A percentile compares a stretch with the other conserved stretches of the same genome.
Conservation (phyloP, 1,140 invertebrate species). For the Steinernema khuongi region DNA sequence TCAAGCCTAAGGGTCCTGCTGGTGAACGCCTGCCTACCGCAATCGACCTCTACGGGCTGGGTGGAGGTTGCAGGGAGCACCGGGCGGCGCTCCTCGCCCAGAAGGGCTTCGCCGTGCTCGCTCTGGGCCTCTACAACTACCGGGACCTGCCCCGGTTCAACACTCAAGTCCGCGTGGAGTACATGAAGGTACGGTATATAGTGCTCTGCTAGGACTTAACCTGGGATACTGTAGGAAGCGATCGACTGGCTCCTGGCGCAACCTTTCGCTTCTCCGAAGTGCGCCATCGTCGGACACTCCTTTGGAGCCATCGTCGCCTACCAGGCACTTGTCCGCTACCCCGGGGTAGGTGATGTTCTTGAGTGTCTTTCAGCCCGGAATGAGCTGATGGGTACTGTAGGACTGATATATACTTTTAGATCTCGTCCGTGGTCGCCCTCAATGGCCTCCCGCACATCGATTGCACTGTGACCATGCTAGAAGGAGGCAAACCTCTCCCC, state of each 20-base stretch:
- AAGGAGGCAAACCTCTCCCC: background rate
- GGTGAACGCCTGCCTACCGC: background rate
- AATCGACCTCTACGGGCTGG: slow-evolving; percentile 13
- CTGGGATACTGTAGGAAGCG: background rate
- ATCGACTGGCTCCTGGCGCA: background rate
- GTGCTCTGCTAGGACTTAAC: background rate
- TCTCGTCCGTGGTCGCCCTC: background rate
- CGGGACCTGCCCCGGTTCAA: background rate
- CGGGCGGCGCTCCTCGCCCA: slow-evolving; percentile 1
- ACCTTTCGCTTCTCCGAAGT: background rate
- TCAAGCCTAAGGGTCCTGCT: background rate
- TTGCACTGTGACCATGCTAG: background rate
- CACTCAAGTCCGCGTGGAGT: background rate
- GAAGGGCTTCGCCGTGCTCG: slow-evolving; percentile 12
- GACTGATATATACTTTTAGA: background rate
- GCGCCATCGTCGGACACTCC: background rate
- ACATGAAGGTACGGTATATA: background rate
- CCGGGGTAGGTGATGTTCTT: background rate
- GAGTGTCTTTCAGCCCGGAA: background rate
- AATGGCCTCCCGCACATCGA: background rate
- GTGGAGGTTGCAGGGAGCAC: slow-evolving; percentile 9
- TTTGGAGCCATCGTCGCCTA: background rate
- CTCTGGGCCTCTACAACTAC: slow-evolving; percentile 9
- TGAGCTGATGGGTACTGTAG: too few species aligned
- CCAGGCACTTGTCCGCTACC: background rate